A percentile compares a stretch with the other conserved stretches of the same genome.
Conservation (phyloP, 2,888 invertebrate genomes). For the Pseudeuparius sepicola region DNA sequence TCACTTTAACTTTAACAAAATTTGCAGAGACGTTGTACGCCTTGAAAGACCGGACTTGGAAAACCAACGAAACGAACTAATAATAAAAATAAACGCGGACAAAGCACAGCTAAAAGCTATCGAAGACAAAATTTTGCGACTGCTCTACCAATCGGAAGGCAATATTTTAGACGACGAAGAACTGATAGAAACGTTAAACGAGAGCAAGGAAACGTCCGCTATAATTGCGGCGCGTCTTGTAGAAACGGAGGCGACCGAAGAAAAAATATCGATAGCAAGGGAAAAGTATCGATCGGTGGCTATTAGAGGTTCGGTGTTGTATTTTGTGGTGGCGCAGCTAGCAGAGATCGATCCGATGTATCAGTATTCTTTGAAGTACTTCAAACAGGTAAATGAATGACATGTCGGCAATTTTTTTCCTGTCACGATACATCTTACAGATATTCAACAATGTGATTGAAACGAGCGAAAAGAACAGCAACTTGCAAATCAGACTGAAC, state of each 20-base stretch:
- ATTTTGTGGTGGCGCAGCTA: conserved; percentile 81
- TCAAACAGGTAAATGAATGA: conserved; percentile 51
- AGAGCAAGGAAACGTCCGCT: conserved; percentile 86
- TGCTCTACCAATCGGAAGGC: conserved; percentile 74
- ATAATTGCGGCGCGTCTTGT: conserved; percentile 80
- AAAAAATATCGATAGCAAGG: conserved; percentile 73
- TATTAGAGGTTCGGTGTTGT: conserved; percentile 78
- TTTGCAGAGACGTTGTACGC: conserved; percentile 70
- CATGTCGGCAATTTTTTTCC: neutral
- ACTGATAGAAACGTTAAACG: conserved; percentile 80
- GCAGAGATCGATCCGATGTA: conserved; percentile 94
- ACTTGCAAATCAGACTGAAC: conserved; percentile 56
- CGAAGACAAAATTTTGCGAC: conserved; percentile 80
- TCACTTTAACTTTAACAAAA: conserved; percentile 2
- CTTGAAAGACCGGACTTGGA: conserved; percentile 85
- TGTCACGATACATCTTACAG: conserved; percentile 42
- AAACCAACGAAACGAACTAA: conserved; percentile 67
- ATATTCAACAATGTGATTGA: conserved; percentile 76
- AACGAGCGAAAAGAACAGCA: conserved; percentile 53
- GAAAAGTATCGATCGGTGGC: conserved; percentile 81
- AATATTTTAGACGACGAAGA: conserved; percentile 92
- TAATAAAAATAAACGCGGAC: conserved; percentile 75
- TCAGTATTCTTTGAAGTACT: conserved; percentile 88
- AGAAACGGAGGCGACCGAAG: conserved; percentile 80
- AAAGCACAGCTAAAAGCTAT: conserved; percentile 74